Evolutionary conservation across 2,113 vertebrate species (phyloP).

Genomic region (Aldabrachelys gigantea): DNA sequence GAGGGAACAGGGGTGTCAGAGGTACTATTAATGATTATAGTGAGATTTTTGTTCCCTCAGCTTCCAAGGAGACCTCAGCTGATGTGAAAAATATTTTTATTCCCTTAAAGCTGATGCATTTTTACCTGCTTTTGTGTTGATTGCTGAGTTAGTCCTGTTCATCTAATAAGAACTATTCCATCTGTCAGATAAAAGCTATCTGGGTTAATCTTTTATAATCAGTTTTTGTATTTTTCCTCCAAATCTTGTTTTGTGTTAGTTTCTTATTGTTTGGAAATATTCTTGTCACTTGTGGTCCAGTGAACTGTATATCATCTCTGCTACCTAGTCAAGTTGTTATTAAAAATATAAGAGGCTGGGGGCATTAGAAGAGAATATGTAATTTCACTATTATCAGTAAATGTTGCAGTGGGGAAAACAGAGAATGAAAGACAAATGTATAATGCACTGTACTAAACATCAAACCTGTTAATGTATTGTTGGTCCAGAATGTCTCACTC

Average conservation of each 20-base stretch:
- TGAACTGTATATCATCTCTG: background rate
- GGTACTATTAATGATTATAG: background rate
- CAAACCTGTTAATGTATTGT: background rate
- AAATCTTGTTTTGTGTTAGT: background rate
- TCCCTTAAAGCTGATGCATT: background rate
- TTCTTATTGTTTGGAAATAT: background rate
- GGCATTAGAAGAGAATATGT: background rate
- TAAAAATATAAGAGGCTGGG: background rate
- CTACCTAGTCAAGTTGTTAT: background rate
- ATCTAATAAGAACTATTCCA: background rate
- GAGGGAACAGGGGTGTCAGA: background rate
- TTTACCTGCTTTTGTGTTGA: background rate
- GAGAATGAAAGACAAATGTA: conserved; percentile 3
- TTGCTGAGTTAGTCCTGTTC: background rate
- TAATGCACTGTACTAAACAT: background rate
- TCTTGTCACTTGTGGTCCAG: background rate
- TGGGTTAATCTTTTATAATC: background rate
- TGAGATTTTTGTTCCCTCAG: background rate
- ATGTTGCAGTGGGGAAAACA: conserved; percentile 3
- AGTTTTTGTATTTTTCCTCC: background rate
- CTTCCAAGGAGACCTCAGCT: background rate
- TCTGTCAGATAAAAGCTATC: background rate
- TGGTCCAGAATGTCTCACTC: conserved; percentile 76
- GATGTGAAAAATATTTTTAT: background rate
- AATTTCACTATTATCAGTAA: background rate